A percentile compares a stretch with the other conserved stretches of the same genome.
phyloP scores from a whole-genome alignment of 1,140 invertebrate species.

The Drosophila erecta region DNA sequence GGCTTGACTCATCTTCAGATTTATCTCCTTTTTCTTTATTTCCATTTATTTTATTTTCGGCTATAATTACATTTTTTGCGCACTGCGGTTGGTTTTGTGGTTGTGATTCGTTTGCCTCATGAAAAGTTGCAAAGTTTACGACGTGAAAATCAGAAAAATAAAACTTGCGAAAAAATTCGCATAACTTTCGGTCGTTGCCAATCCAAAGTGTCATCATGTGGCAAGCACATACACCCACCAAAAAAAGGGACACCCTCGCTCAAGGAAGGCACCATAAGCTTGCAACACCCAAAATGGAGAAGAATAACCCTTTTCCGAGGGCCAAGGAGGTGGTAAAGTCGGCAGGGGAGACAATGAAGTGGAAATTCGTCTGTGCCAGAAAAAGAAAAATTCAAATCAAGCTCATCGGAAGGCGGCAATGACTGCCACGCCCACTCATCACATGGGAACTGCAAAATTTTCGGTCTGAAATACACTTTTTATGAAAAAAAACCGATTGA shows the following conservation, averaged over 20 bases:
- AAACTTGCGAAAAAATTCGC: conserved; percentile 14
- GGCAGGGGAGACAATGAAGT: conserved; percentile 37
- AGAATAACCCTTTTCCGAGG: conserved; percentile 15
- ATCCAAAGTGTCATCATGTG: conserved; percentile 26
- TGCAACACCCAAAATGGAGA: conserved; percentile 29
- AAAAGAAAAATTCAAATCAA: conserved; percentile 47
- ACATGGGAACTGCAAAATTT: conserved; percentile 29
- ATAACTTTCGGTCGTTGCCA: conserved; percentile 45
- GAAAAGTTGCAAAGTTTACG: conserved; percentile 37
- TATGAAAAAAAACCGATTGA: too few relatives aligned
- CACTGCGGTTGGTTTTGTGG: conserved; percentile 4
- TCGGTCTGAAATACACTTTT: too few relatives aligned
- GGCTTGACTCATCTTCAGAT: background rate
- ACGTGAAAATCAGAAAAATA: conserved; percentile 23
- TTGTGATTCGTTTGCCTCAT: conserved; percentile 1
- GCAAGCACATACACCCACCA: conserved; percentile 24
- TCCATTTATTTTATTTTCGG: background rate
- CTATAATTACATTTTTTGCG: background rate
- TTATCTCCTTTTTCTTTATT: background rate
- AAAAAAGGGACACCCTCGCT: background rate
- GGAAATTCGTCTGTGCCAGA: conserved; percentile 45
- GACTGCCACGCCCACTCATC: conserved; percentile 43
- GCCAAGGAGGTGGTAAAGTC: conserved; percentile 1
- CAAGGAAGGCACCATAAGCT: conserved; percentile 33
- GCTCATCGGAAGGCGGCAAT: conserved; percentile 46